Conservation (phyloP, 2,113 vertebrate species). For the Mola mola region DNA sequence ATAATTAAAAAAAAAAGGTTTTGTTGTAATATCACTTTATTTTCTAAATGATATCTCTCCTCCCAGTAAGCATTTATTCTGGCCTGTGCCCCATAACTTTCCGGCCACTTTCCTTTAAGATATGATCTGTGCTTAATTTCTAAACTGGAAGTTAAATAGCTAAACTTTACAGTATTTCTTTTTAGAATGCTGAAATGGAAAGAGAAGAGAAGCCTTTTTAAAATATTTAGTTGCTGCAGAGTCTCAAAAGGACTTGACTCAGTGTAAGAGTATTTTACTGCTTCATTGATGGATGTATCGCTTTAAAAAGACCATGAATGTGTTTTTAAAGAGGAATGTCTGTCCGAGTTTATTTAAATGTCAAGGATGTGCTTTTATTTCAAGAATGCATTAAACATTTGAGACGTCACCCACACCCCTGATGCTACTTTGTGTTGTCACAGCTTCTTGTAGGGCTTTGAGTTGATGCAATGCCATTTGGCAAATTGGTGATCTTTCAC, state of each 20-base stretch:
- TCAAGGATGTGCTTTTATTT: constrained; percentile 22
- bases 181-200: not conserved
- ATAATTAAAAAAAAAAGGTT: too few species aligned
- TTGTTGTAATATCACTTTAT: too few species aligned
- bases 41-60: too few species aligned
- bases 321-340: not conserved
- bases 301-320: not conserved
- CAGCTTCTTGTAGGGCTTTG: constrained; percentile 1
- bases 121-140: not conserved
- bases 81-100: too few species aligned
- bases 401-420: not conserved
- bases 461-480: constrained; percentile 4
- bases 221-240: not conserved
- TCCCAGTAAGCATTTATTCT: too few species aligned
- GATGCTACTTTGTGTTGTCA: constrained; percentile 4
- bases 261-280: not conserved
- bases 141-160: not conserved
- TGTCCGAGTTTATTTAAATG: constrained; percentile 8
- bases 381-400: not conserved
- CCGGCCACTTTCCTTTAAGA: constrained; percentile 6
- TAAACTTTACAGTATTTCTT: not conserved
- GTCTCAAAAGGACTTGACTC: not conserved
- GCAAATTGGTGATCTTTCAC: constrained; percentile 3
- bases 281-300: not conserved
- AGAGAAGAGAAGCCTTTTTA: not conserved